Base-by-base conservation (phyloP, 2,797 vertebrate species). In the Peromyscus eremicus region DNA sequence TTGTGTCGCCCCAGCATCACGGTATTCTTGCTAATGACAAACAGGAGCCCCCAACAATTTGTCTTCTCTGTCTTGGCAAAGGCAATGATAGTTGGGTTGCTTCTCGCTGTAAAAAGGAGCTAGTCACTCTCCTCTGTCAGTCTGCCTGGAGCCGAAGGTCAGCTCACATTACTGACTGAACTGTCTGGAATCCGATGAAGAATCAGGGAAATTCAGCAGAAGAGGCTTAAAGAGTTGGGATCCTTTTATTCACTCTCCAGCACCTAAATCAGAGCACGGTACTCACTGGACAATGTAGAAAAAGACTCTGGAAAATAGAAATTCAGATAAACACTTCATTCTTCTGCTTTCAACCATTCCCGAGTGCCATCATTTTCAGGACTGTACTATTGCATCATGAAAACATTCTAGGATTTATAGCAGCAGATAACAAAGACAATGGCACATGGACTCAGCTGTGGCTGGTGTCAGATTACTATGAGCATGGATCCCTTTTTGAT, bases 11-110 rank as follows among this genome's bases (percentile, higher is more conserved):
- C 76, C 52, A 86, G 97, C 95, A 89, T 93, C 89, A 91, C 94
- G 82, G 71, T 82, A 81, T 94, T 25, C 94, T 97, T 98, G 98
- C 96, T 98, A 98, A 89, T 66, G 96, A 97, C 97, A 97, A 98
- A 97, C 96, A 98, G 97, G 77, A 91, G 86, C 85, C 95, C 86
- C 86, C 91, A 76, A 97, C 95, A 95, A 95, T 95, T 95, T 95
- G 97, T 98, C 89, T 94, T 97, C 96, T 96, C 95, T 96, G 71
- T 97, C 96, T 87, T 1, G 0, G 94, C 97, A 96, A 89, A 89
- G 34, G 85, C 68, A 89, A 96, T 0, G 3, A 96, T 76, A 66
- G 64, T 91, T 95, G 96, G 98, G 97, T 97, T 98, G 98, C 97
- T 98, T 97, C 89, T 95, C 83, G 40, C 95, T 91, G 29, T 12